Percentiles rank a stretch among this genome's conserved stretches.
Conservation (phyloP, 2,888 invertebrate genomes). For the Chymomyza amoena region DNA sequence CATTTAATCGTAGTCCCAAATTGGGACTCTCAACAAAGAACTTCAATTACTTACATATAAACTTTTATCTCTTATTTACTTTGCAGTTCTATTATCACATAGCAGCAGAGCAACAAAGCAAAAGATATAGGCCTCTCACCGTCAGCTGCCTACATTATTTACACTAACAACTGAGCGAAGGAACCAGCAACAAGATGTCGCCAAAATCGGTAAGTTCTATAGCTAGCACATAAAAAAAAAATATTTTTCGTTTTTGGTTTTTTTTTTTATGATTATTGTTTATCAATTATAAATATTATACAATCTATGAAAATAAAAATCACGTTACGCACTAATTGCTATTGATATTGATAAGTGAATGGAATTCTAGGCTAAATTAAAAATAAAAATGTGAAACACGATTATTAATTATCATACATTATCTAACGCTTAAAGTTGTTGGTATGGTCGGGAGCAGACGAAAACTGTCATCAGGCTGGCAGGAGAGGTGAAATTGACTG, state of each 20-base stretch:
- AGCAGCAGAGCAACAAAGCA: background rate
- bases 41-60: background rate
- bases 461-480: background rate
- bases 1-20: background rate
- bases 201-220: conserved; percentile 83
- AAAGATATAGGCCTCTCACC: background rate
- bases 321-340: conserved; percentile 3
- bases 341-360: conserved; percentile 4
- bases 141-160: conserved; percentile 10
- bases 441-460: too few relatives aligned
- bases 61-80: background rate
- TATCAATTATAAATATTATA: conserved; percentile 29
- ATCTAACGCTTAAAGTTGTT: conserved; percentile 12
- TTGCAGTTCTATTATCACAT: conserved; percentile 26
- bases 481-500: background rate
- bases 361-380: background rate
- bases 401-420: conserved; percentile 41
- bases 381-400: conserved; percentile 17
- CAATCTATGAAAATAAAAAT: conserved; percentile 42
- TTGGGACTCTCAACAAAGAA: background rate
- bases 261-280: background rate
- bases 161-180: conserved; percentile 38
- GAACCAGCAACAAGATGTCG: conserved; percentile 79
- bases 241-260: background rate
- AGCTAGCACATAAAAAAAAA: background rate